Evolutionary conservation across 2,113 vertebrate species (phyloP).

Genomic region (Galbula dea): DNA sequence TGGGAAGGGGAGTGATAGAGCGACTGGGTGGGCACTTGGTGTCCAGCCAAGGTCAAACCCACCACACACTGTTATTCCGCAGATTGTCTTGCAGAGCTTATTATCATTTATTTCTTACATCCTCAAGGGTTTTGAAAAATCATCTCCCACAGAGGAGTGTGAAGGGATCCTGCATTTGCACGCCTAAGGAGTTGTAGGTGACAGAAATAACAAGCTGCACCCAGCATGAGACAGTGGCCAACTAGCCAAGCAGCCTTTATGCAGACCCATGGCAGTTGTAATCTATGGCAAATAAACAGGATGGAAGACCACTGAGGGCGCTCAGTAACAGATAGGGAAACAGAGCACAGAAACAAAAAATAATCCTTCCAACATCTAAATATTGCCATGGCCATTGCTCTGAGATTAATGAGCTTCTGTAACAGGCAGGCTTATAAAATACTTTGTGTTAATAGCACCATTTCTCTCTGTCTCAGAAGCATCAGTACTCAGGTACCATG

Average conservation of each 20-base stretch:
- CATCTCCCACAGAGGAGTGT: background rate
- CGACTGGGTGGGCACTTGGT: no score
- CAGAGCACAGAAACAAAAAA: background rate
- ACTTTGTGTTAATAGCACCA: no score
- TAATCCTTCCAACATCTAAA: background rate
- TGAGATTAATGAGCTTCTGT: no score
- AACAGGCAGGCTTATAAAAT: no score
- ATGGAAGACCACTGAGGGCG: background rate
- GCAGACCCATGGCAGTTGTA: background rate
- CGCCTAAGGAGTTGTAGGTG: background rate
- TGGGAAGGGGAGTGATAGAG: no score
- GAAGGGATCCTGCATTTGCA: background rate
- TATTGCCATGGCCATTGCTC: no score
- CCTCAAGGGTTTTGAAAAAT: background rate
- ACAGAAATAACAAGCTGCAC: background rate
- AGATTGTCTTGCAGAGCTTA: background rate
- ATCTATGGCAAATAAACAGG: background rate
- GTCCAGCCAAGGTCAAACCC: no score
- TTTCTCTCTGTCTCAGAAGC: no score
- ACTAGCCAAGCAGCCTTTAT: background rate
- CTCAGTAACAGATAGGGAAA: background rate
- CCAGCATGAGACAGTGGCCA: background rate
- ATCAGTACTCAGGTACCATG: accelerated
- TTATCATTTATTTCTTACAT: background rate
- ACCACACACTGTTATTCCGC: background rate